Evolutionary conservation across 2,113 vertebrate species (phyloP).

Genomic region (Cairina moschata): DNA sequence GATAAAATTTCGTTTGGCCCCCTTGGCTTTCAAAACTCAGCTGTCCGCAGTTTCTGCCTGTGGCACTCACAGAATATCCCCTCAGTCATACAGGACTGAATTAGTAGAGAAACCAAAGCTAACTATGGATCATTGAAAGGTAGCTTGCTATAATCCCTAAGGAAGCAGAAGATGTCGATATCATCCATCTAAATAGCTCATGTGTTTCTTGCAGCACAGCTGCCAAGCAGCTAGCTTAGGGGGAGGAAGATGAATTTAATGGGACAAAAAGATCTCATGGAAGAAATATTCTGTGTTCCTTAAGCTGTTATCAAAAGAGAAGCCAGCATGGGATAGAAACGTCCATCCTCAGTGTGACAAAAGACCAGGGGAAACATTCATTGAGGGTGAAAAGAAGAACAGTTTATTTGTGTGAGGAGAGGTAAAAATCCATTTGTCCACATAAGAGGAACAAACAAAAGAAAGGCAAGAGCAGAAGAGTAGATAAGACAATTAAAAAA

Average conservation of each 20-base stretch:
- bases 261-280: background rate
- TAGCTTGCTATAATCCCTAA: background rate
- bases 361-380: background rate
- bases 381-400: background rate
- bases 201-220: background rate
- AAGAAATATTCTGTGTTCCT: background rate
- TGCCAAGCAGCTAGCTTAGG: background rate
- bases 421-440: background rate
- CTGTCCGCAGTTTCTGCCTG: background rate
- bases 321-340: background rate
- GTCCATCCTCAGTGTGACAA: background rate
- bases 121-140: background rate
- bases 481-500: background rate
- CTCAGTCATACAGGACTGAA: background rate
- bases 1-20: background rate
- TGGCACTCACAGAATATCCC: background rate
- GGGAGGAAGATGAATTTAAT: conserved; percentile 15
- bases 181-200: conserved; percentile 1
- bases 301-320: background rate
- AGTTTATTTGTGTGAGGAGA: background rate
- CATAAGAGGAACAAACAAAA: background rate
- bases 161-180: conserved; percentile 41
- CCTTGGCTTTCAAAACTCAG: background rate
- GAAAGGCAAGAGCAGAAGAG: background rate
- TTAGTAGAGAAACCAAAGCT: background rate